Percentiles rank a stretch among this genome's conserved stretches.
Conservation (phyloP, 1,140 invertebrate genomes). For the Myzus persicae region DNA sequence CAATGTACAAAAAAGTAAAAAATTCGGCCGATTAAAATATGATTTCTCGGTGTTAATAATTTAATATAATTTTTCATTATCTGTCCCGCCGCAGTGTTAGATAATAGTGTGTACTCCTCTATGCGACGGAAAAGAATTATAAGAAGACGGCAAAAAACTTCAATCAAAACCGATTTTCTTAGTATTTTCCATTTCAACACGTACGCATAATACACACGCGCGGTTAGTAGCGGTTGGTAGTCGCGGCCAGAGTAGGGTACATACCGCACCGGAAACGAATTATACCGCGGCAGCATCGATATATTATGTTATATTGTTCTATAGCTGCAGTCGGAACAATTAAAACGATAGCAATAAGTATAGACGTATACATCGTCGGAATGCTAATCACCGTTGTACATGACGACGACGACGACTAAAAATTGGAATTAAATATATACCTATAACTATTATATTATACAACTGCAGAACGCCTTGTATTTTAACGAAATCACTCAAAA, state of each 20-base stretch:
- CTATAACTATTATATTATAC: background rate
- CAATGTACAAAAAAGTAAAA: background rate
- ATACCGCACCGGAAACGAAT: constrained; percentile 21
- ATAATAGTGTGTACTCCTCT: background rate
- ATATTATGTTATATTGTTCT: background rate
- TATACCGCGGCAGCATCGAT: background rate
- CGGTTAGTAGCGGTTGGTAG: too few species aligned
- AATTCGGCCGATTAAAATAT: background rate
- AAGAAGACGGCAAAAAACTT: background rate
- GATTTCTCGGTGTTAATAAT: background rate
- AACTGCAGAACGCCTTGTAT: background rate
- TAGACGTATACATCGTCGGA: background rate
- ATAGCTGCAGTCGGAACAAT: background rate
- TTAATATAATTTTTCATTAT: background rate
- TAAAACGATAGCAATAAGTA: background rate
- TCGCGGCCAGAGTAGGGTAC: background rate
- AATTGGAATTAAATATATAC: background rate
- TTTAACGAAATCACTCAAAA: background rate
- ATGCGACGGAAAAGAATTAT: background rate
- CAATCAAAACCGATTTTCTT: constrained; percentile 32
- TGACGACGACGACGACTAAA: background rate
- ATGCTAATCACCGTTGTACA: background rate
- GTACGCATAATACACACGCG: background rate
- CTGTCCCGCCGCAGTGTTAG: background rate
- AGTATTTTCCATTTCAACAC: constrained; percentile 16